phyloP scores from a whole-genome alignment of 2,113 vertebrate species.

The Bombycilla garrulus region DNA sequence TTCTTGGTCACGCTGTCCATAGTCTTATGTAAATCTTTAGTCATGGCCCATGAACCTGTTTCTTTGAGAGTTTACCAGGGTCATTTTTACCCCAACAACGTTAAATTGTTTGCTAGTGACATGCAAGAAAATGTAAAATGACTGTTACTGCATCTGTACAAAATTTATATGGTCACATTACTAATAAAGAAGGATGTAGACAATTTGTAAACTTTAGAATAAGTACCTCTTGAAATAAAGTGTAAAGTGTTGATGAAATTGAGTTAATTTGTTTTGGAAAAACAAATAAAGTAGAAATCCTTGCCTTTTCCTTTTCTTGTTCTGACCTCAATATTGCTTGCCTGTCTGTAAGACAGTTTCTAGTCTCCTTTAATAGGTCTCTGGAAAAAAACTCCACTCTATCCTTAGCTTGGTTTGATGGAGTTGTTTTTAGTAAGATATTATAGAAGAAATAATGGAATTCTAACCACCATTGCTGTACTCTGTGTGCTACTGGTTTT shows the following conservation, averaged over 20 bases:
- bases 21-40: not conserved
- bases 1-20: not conserved
- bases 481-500: not conserved
- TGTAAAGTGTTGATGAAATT: not conserved
- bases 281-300: not conserved
- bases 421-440: not conserved
- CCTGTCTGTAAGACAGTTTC: not conserved
- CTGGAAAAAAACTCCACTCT: not conserved
- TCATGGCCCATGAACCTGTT: not conserved
- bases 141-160: not conserved
- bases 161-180: not conserved
- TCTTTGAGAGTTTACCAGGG: not conserved
- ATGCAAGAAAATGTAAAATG: not conserved
- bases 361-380: not conserved
- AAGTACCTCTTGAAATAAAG: not conserved
- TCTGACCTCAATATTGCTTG: fast-evolving
- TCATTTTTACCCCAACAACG: not conserved
- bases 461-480: not conserved
- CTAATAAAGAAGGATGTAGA: not conserved
- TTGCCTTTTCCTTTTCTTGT: not conserved
- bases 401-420: not conserved
- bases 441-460: not conserved
- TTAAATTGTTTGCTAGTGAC: not conserved
- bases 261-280: not conserved
- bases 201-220: not conserved